Evolutionary conservation across 1,140 invertebrate genomes (phyloP).

Genomic region (Leucophenga varia): DNA sequence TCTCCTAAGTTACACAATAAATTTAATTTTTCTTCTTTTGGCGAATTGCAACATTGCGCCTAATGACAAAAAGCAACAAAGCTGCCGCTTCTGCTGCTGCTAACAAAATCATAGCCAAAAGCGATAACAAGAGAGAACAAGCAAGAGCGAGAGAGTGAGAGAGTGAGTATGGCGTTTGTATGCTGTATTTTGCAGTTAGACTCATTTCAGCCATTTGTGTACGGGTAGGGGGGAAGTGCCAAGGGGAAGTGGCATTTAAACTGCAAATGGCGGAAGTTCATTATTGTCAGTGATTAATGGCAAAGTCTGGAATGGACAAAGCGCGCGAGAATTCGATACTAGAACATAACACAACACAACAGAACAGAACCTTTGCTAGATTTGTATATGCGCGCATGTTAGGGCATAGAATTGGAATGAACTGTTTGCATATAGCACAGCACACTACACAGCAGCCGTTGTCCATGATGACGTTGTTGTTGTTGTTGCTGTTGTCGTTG

Average conservation of each 20-base stretch:
- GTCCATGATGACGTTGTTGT: constrained; percentile 4
- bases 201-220: constrained; percentile 5
- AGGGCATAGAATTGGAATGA: not conserved
- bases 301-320: constrained; percentile 6
- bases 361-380: too few species aligned
- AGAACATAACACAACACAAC: too few species aligned
- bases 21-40: too few species aligned
- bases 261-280: constrained; percentile 51
- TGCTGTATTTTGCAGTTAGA: constrained; percentile 4
- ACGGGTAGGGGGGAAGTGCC: not conserved
- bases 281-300: constrained; percentile 56
- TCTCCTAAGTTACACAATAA: constrained; percentile 48
- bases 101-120: too few species aligned
- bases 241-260: constrained; percentile 2
- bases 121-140: too few species aligned
- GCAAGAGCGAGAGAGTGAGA: not conserved
- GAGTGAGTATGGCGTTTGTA: too few species aligned
- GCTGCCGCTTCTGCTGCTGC: too few species aligned
- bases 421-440: constrained; percentile 2
- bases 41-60: constrained; percentile 46
- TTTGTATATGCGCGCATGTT: constrained; percentile 8
- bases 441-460: not conserved
- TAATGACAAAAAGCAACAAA: constrained; percentile 37
- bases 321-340: too few species aligned
- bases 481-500: constrained; percentile 10